These are phyloP conservation scores for Pedicia rivosa DNA, from an alignment of 2,888 invertebrate species.

Conservation along the genomic window DNA sequence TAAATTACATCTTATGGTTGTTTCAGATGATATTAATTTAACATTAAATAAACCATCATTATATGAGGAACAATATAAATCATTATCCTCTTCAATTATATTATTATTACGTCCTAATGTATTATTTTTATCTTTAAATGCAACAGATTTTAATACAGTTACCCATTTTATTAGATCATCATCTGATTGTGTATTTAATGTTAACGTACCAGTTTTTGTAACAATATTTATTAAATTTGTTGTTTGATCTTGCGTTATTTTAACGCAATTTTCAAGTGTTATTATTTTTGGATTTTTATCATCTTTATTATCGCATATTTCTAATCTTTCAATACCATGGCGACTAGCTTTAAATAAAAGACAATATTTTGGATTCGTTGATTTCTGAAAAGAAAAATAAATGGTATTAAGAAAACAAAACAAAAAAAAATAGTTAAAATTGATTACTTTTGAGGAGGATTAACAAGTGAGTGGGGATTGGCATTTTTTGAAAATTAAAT, in stretches of 20 bases:
- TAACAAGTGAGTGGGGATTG: no score
- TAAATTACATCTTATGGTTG: slow-evolving; percentile 58
- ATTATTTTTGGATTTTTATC: slow-evolving; percentile 61
- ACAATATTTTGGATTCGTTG: slow-evolving; percentile 49
- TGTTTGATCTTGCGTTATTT: slow-evolving; percentile 50
- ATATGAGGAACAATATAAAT: slow-evolving; percentile 65
- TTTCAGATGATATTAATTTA: slow-evolving; percentile 60
- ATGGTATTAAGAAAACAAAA: slow-evolving; percentile 6
- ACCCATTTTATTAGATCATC: slow-evolving; percentile 63
- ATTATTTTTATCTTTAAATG: slow-evolving; percentile 51
- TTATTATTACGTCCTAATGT: slow-evolving; percentile 22
- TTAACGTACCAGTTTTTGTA: slow-evolving; percentile 54
- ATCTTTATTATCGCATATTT: slow-evolving; percentile 69
- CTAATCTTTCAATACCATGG: slow-evolving; percentile 69
- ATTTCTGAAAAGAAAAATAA: slow-evolving; percentile 46
- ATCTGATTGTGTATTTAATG: slow-evolving; percentile 42
- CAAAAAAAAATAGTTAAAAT: slow-evolving; percentile 6
- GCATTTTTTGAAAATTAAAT: background rate
- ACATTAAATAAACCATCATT: slow-evolving; percentile 70
- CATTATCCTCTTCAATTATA: slow-evolving; percentile 68
- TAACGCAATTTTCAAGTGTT: slow-evolving; percentile 74
- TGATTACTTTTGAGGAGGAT: no score
- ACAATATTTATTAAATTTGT: slow-evolving; percentile 48
- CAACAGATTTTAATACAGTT: slow-evolving; percentile 60
- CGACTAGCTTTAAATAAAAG: slow-evolving; percentile 65